Percentiles rank a stretch among this genome's conserved stretches.
Evolutionary conservation across 2,888 invertebrate species (phyloP).

Genomic region (Mythimna vitellina): DNA sequence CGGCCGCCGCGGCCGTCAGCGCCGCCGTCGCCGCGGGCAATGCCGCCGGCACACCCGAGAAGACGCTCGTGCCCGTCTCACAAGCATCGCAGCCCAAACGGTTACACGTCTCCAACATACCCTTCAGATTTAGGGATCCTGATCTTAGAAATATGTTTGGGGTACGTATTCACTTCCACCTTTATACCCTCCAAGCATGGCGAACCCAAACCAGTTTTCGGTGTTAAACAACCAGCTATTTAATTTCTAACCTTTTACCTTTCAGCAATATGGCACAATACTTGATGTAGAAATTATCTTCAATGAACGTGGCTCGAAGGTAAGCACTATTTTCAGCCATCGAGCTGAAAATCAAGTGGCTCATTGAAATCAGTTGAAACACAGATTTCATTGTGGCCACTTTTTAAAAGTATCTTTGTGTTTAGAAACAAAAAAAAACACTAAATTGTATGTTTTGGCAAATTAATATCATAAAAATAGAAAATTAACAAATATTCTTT

Average conservation of each 20-base stretch:
- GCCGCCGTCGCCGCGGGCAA: conserved; percentile 80
- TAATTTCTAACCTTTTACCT: conserved; percentile 85
- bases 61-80: conserved; percentile 88
- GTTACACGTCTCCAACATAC: conserved; percentile 99
- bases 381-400: conserved; percentile 80
- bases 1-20: conserved; percentile 83
- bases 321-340: conserved; percentile 90
- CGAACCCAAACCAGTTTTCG: conserved; percentile 65
- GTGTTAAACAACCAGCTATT: conserved; percentile 57
- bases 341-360: conserved; percentile 73
- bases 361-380: conserved; percentile 76
- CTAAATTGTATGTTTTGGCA: not conserved
- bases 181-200: conserved; percentile 66
- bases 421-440: conserved; percentile 55
- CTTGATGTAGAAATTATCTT: conserved; percentile 99
- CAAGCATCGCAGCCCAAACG: conserved; percentile 95
- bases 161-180: conserved; percentile 92
- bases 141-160: conserved; percentile 99
- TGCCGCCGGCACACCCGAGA: conserved; percentile 83
- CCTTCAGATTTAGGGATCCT: conserved; percentile 99
- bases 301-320: conserved; percentile 99
- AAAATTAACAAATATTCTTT: too few species aligned
- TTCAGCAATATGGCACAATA: conserved; percentile 99
- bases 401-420: conserved; percentile 57
- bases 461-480: not conserved